Base-by-base conservation (phyloP, 2,888 invertebrate species). In the Agrilus biguttatus region DNA sequence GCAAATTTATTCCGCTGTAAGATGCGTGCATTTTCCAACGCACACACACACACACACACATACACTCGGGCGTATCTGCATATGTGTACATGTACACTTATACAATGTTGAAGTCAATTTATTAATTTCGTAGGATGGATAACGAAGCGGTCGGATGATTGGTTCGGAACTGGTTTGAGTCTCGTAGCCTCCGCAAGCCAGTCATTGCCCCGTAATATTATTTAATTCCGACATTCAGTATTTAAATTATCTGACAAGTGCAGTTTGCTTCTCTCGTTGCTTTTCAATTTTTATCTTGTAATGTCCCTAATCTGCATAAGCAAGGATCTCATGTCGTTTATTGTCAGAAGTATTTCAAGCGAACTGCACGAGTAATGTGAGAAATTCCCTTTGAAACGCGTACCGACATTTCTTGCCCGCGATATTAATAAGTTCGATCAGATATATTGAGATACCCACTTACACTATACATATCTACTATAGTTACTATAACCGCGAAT, bases 201-300 rank as follows among this genome's bases (percentile, higher is more conserved):
- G 60, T 61, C 61, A 60, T 56, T 60, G 60, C 58, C 60, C 60
- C 49, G 52, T 53, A 53, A 59, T 58, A 61, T 59, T 59, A 60
- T 61, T 59, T 59, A 59, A 57, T 60, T 59, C 58, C 55, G 53
- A 51, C 55, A 55, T 59, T 58, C 55, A 55, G 58, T 59, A 61
- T 60, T 59, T 58, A 59, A 60, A 60, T 60, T 51, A 58, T 55
- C 53, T 51, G 55, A 56, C 55, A 55, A 57, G 57, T 58, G 57
- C 55, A 55, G 53, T 55, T 55, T 44, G 43, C 44, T 47, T 45
- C 42, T 45, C 36, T 40, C 43, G 33, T 47, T 42, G 36, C 42
- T 47, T 45, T 44, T 39, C 38, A 42, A 23, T 39, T 44, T 45
- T 46, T 46, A 39, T 39, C 41, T 33, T 39, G 41, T 40, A 36